Evolutionary conservation across 2,888 invertebrate genomes (phyloP), one percentile per base, ranked within the genome.

Genomic region (Ochropleura leucogaster): DNA sequence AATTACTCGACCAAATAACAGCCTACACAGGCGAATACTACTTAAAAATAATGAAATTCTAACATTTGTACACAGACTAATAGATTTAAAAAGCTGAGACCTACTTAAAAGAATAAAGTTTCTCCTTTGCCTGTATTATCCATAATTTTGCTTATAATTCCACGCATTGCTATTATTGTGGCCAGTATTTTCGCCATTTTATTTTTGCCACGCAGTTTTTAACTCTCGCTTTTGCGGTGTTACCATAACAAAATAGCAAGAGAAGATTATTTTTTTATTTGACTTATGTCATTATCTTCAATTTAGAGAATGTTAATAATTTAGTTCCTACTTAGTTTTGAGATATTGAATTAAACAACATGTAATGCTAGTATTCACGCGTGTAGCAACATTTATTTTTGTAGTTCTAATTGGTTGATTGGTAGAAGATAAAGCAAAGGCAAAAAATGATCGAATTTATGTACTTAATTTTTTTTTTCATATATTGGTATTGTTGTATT

Each of bases 71-170:
- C 42, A 60, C 40, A 65, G 30, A 62, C 46, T 57, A 75, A 75
- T 67, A 78, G 66, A 63, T 81, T 75, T 82, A 60, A 68, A 82
- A 80, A 60, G 59, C 42, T 55, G n/a, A 62, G 40, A n/a, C 14
- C 57, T 57, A 68, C 60, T 66, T 76, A 40, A 49, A 73, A 69
- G 46, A n/a, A 47, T 62, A 0, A 63, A 63, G 72, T 83, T 82
- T 75, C 69, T 72, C 64, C 42, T 47, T 53, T 9, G 16, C 18
- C 40, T 0, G 40, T 4, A 79, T 76, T 85, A 83, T 66, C 65
- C 20, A 62, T 79, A 83, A 85, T 85, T 83, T 72, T 49, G 62
- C 74, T 78, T 73, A 82, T 44, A 60, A 83, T 85, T 82, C 82
- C 65, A 75, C 72, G 44, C 63, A 59, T 46, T 42, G 12, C 30